Evolutionary conservation across 1,140 invertebrate species (phyloP), one percentile per base, ranked within the genome.

Genomic region (Drosophila albomicans): DNA sequence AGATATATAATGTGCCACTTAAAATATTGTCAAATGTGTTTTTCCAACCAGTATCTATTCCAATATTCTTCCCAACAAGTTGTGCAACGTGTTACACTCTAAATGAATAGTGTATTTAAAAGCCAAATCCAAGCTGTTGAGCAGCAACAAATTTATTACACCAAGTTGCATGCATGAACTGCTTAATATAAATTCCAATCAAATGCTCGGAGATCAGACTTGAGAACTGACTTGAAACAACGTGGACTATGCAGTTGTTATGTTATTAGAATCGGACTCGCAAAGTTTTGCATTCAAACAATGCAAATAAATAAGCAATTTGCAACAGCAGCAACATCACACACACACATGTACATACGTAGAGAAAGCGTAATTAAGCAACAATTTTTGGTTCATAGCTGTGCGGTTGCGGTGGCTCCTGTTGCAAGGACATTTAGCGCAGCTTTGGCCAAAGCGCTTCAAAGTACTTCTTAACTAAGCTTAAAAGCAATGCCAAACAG

Each of bases 391-490:
- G 45, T 52, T 51, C 30, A 67, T 69, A 10, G 13, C 16, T 7
- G 41, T 52, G 6, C 15, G 28, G 28, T 43, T 5, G 11, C 46
- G 5, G 25, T 49, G 20, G 16, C 20, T 49, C 48, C 48, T 28
- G 16, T 54, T 51, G 74, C 75, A 79, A 73, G 71, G 57, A 71
- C 71, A 82, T 77, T 79, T 54, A 61, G 71, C 58, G 76, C 72
- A 77, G 82, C 79, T 76, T 87, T 75, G n/a, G 65, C 52, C 38
- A 87, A 87, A 87, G 79, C 82, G 70, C 62, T 66, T 71, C 63
- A 72, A 87, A 87, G 84, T 88, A 80, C 80, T 78, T 82, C 84
- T 88, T 88, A 88, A 72, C 69, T 80, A 80, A 87, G 84, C 84
- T 87, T 88, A 87, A 88, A 78, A 84, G 84, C 84, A 88, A 75